phyloP scores from a whole-genome alignment of 2,888 invertebrate genomes.

The Alcis repandata region DNA sequence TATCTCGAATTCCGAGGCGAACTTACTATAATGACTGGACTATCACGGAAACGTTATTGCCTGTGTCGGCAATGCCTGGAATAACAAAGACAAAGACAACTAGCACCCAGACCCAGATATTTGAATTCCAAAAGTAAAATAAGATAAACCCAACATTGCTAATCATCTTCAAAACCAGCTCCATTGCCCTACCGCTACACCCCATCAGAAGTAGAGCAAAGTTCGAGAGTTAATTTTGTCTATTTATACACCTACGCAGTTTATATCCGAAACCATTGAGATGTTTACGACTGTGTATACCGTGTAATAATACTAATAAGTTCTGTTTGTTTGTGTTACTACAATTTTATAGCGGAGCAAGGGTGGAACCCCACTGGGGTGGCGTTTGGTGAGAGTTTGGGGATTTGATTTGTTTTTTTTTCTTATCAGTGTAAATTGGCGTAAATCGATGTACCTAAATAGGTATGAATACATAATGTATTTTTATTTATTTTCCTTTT shows the following conservation, averaged over 20 bases:
- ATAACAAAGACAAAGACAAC: no score
- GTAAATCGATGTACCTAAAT: no score
- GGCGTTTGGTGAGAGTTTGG: not conserved
- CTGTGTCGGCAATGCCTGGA: no score
- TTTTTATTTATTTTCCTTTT: no score
- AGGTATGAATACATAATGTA: no score
- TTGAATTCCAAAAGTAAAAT: not conserved
- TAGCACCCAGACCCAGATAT: no score
- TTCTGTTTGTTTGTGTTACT: constrained; percentile 30
- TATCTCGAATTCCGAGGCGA: no score
- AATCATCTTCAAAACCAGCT: not conserved
- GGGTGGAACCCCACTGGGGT: constrained; percentile 18
- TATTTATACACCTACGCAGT: constrained; percentile 52
- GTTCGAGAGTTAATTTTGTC: constrained; percentile 44
- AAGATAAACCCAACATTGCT: not conserved
- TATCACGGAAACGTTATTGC: no score
- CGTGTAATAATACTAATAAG: constrained; percentile 27
- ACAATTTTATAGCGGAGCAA: constrained; percentile 20
- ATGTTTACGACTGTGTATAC: constrained; percentile 34
- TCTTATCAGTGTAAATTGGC: no score
- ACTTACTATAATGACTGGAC: no score
- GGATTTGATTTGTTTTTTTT: no score
- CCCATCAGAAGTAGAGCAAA: constrained; percentile 58
- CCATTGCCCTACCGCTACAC: constrained; percentile 42
- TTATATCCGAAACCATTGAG: constrained; percentile 36